Evolutionary conservation across 2,113 vertebrate species (phyloP), one percentile per base, ranked within the genome.

Genomic region (Rhinolophus sinicus): DNA sequence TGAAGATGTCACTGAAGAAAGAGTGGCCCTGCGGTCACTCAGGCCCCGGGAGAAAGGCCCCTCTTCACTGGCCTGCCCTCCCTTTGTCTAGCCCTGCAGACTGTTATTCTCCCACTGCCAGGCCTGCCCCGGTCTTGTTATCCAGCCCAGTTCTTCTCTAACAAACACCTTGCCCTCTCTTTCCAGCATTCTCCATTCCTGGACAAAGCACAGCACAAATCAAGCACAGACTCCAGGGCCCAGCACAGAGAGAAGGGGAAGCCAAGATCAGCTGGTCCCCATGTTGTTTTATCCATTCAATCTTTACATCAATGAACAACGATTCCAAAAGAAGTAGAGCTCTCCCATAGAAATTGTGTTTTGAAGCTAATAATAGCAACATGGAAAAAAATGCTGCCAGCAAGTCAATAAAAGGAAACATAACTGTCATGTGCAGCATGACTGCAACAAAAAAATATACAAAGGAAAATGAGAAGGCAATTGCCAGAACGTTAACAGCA

Each of bases 1-100:
- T 21, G 56, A 95, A 95, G 88, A 90, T 26, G 15, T 24, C 22
- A 56, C 26, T 8, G 76, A 81, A 91, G 91, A 92, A 93, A 96
- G 90, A 64, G 70, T 1, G 24, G 90, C 33, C 65, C 52, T 2
- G 0, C 1, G 78, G 76, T 64, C 40, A 5, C 62, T 28, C 2
- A 0, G 38, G 75, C 70, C 83, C 47, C 19, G 72, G 72, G 24
- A 89, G 75, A n/a, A 70, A 47, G 62, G 88, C 77, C 47, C 62
- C 67, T 65, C 19, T 8, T 26, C 72, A 44, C 24, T 4, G 44
- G 35, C 58, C 40, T 21, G 7, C 50, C 50, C 33, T n/a, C 6
- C n/a, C 65, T 84, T 52, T 35, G 91, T 62, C 44, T 24, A 0
- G 13, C 33, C 40, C 40, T 6, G 44, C 6, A 24, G 62, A 73